Evolutionary conservation across 2,797 vertebrate species (phyloP).

Genomic region (Scarus forsteni): DNA sequence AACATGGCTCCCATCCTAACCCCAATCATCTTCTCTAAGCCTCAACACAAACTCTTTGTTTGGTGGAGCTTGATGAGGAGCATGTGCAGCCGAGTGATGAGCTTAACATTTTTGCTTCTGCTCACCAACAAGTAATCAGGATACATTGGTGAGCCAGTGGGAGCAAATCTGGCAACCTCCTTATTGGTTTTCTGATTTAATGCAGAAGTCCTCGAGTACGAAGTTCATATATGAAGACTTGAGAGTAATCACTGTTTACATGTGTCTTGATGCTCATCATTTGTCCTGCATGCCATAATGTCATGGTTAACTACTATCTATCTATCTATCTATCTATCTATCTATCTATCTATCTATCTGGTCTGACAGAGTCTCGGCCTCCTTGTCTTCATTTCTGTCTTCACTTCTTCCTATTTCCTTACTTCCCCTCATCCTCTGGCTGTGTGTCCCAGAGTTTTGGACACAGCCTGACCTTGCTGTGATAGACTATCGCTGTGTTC

Average conservation of each 20-base stretch:
- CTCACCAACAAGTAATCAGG: not conserved
- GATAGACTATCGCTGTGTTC: slow-evolving; percentile 90
- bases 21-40: slow-evolving; percentile 23
- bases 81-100: slow-evolving; percentile 26
- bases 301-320: slow-evolving; percentile 5
- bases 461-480: slow-evolving; percentile 90
- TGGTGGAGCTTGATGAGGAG: slow-evolving; percentile 27
- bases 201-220: not conserved
- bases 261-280: too few species aligned
- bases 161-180: not conserved
- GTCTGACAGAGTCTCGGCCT: slow-evolving; percentile 5
- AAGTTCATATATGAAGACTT: not conserved
- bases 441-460: slow-evolving; percentile 74
- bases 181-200: not conserved
- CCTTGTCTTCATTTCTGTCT: slow-evolving; percentile 49
- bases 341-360: slow-evolving; percentile 30
- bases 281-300: not conserved
- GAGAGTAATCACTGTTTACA: not conserved
- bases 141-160: not conserved
- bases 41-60: slow-evolving; percentile 27
- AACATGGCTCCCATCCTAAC: slow-evolving; percentile 26
- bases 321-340: slow-evolving; percentile 29
- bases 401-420: slow-evolving; percentile 25
- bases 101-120: slow-evolving; percentile 3
- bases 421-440: slow-evolving; percentile 23